Base-by-base conservation (phyloP, 2,797 vertebrate species). In the Melanotaenia maccullochi region DNA sequence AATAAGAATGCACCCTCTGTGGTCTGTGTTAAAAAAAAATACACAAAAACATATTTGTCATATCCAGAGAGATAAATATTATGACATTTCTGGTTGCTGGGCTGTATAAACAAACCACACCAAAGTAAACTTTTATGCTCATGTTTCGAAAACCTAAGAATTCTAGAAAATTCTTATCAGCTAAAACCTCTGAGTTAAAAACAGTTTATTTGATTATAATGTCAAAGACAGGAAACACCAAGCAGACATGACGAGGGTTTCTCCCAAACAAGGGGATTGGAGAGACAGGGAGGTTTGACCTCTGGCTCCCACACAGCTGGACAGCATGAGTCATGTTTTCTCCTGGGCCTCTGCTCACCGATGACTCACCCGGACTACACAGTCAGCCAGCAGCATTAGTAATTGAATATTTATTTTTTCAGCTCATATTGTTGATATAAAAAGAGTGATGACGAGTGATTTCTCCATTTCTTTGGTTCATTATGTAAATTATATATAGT, bases 281-380 rank as follows among this genome's bases (percentile, higher is more conserved):
- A 6, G n/a, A 16, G 13, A 18, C 40, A 18, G 40, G 33, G n/a
- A 60, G 30, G 22, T 61, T 35, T 75, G 73, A 84, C 75, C 65
- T 47, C 51, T 47, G 25, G 57, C 44, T 24, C 52, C 59, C 55
- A 36, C 64, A 8, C 35, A 20, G 13, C 33, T 24, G 42, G 32
- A 74, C 65, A 36, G 24, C 57, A 71, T 82, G 87, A 90, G 77
- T 89, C 88, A 86, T 56, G 18, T 49, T 30, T 59, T 75, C 51
- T 65, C 38, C 66, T 20, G 33, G 36, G 3, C 60, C 18, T 51
- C 5, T 47, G 33, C 18, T 33, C 38, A 32, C 32, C 36, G 60
- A 72, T 75, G 68, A 78, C 33, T 84, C 71, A 79, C 14, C 2
- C 25, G 4, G 24, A 18, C 40, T 42, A 18, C 5, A 35, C 6